Evolutionary conservation across 2,113 vertebrate genomes (phyloP), one percentile per base, ranked within the genome.

Genomic region (Ailuropoda melanoleuca): DNA sequence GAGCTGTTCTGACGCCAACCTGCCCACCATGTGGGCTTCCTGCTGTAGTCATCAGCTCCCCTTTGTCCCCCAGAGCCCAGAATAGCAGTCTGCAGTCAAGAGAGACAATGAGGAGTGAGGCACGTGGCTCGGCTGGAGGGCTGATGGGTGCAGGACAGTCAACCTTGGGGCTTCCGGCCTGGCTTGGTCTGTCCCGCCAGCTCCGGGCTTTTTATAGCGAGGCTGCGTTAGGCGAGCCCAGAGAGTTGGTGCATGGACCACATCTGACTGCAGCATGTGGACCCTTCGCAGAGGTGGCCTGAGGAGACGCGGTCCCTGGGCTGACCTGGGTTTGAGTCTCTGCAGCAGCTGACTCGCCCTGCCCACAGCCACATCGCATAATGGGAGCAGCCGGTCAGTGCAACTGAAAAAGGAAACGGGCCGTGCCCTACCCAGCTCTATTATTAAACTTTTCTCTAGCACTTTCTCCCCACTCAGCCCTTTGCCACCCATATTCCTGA

Each of bases 301-400:
- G 66, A 97, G 97, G 95, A 97, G 95, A 97, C 88, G 2, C 12
- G 93, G 95, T 77, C 89, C 91, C 78, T 0, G 13, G 60, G 37
- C 91, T 97, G 97, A 97, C 97, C 97, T 80, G 97, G 97, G 97
- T 97, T 97, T 97, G 96, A 98, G 29, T 95, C 93, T 95, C 62
- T 8, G 7, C 26, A 78, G 95, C 98, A 96, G 97, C 97, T 97
- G 97, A 80, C 93, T 34, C 1, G 50, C 86, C 48, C 90, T 91
- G 85, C 91, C 94, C 34, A n/a, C 6, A 18, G 97, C 90, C 90
- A 13, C 74, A 24, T 82, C 37, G 29, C 10, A 50, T 97, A 92
- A 95, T 50, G 90, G 84, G 97, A 98, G 85, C 95, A 93, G 96
- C 91, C 50, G 4, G 60, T 88, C 66, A 91, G 97, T 66, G 81